A percentile compares a stretch with the other conserved stretches of the same genome.
These are phyloP conservation scores for Arrhamphus sclerolepis DNA, from an alignment of 2,797 vertebrate species.

Conservation along the genomic window DNA sequence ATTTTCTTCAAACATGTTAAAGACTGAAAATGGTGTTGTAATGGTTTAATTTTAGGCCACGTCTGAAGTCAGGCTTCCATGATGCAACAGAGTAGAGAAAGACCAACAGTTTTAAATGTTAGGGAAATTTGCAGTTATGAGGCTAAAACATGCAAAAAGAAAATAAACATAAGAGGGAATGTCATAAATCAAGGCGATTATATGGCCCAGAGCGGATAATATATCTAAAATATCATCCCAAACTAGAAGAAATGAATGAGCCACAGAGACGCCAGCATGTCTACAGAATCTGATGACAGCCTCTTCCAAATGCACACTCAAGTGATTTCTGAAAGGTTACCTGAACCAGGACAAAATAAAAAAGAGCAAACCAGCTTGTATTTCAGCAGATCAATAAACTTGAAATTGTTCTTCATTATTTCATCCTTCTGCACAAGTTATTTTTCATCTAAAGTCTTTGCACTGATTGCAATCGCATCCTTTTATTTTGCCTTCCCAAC, in stretches of 20 bases:
- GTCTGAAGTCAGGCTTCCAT: no score
- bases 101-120: no score
- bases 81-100: no score
- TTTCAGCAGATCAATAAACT: conserved; percentile 9
- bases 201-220: background rate
- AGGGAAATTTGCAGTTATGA: no score
- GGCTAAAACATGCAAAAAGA: no score
- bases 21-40: no score
- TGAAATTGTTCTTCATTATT: background rate
- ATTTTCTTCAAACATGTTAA: no score
- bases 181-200: no score
- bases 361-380: background rate
- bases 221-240: background rate
- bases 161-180: no score
- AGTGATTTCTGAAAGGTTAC: conserved; percentile 3
- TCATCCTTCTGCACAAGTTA: background rate
- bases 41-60: no score
- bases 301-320: background rate
- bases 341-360: background rate
- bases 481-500: background rate
- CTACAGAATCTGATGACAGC: conserved; percentile 7
- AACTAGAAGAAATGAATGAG: conserved; percentile 3
- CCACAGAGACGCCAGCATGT: conserved; percentile 7
- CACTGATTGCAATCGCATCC: no score
- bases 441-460: no score